A percentile compares a stretch with the other conserved stretches of the same genome.
These are phyloP conservation scores for Coreoperca whiteheadi DNA, from an alignment of 2,113 vertebrate genomes.

Conservation along the genomic window DNA sequence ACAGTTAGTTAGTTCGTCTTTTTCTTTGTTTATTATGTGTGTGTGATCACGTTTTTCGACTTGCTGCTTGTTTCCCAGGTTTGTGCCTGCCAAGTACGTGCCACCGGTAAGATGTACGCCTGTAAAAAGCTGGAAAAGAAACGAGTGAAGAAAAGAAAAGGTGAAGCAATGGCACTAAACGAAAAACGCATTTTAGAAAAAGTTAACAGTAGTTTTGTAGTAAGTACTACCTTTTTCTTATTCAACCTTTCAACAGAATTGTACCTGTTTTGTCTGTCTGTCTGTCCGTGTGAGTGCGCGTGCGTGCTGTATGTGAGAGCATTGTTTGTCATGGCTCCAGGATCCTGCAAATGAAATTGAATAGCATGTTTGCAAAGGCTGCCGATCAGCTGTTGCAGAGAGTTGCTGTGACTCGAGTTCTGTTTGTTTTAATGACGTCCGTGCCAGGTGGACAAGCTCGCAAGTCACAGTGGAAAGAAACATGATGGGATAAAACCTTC, in stretches of 20 bases:
- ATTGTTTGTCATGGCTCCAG: slow-evolving; percentile 39
- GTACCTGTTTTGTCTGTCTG: slow-evolving; percentile 46
- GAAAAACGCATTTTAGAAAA: slow-evolving; percentile 95
- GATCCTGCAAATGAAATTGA: slow-evolving; percentile 66
- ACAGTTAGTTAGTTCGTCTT: slow-evolving; percentile 27
- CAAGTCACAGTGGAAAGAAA: slow-evolving; percentile 14
- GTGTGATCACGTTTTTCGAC: slow-evolving; percentile 49
- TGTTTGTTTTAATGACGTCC: slow-evolving; percentile 38
- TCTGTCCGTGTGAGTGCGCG: background rate
- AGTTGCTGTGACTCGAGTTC: background rate
- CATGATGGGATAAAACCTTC: slow-evolving; percentile 10
- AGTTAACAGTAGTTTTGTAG: slow-evolving; percentile 95
- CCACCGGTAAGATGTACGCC: slow-evolving; percentile 97
- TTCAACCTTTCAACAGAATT: slow-evolving; percentile 72
- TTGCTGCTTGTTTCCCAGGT: slow-evolving; percentile 83
- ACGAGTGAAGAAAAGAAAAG: slow-evolving; percentile 93
- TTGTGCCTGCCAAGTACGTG: slow-evolving; percentile 94
- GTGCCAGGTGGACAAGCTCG: background rate
- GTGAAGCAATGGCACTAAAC: slow-evolving; percentile 94
- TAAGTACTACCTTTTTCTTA: slow-evolving; percentile 88
- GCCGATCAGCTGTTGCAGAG: slow-evolving; percentile 40
- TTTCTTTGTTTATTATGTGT: slow-evolving; percentile 3
- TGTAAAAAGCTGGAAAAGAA: slow-evolving; percentile 97
- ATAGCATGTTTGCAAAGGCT: slow-evolving; percentile 57
- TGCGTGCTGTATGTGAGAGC: slow-evolving; percentile 1